phyloP scores from a whole-genome alignment of 2,113 vertebrate species.

The Progne subis region DNA sequence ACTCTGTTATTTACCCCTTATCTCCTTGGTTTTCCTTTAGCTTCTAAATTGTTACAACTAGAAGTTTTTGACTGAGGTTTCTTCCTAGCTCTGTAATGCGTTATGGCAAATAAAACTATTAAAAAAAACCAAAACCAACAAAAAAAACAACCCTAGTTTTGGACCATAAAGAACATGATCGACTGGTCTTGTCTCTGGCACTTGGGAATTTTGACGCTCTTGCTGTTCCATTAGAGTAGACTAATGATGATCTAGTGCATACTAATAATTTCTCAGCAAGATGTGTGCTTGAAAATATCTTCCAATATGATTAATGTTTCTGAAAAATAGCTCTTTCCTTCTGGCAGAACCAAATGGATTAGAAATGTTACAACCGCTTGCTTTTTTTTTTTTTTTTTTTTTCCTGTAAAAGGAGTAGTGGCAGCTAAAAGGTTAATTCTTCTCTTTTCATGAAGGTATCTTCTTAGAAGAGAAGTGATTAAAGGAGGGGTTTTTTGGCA shows the following conservation, averaged over 20 bases:
- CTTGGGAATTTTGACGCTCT: not conserved
- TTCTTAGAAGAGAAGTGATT: slow-evolving; percentile 62
- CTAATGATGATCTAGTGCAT: slow-evolving; percentile 4
- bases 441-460: slow-evolving; percentile 46
- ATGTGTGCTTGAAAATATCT: not conserved
- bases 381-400: not conserved
- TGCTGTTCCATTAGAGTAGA: not conserved
- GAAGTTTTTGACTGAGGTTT: not conserved
- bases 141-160: not conserved
- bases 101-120: not conserved
- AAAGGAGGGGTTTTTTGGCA: slow-evolving; percentile 56
- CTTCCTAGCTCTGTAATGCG: not conserved
- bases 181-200: not conserved
- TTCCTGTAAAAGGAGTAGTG: not conserved
- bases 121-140: not conserved
- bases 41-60: not conserved
- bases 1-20: not conserved
- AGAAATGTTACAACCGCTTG: slow-evolving; percentile 10
- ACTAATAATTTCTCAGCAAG: slow-evolving; percentile 49
- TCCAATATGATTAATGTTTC: slow-evolving; percentile 12
- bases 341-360: slow-evolving; percentile 22
- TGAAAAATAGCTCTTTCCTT: slow-evolving; percentile 40
- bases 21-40: not conserved
- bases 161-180: not conserved
- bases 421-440: slow-evolving; percentile 59